Conservation (phyloP, 1,140 invertebrate species). For the Heliothis subflexa region DNA sequence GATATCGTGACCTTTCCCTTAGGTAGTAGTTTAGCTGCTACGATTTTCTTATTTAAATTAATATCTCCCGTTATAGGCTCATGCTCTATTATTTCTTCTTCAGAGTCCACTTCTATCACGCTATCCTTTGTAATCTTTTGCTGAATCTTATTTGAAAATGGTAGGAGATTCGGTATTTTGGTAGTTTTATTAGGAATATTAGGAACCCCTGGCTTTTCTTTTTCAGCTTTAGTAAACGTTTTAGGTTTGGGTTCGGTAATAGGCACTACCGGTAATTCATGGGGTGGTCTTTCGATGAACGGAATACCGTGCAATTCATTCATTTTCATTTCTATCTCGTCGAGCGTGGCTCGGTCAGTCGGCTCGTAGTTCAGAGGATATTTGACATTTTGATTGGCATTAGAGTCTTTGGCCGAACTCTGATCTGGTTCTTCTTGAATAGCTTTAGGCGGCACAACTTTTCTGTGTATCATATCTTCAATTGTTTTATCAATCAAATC, state of each 20-base stretch:
- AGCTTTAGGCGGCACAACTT: not conserved
- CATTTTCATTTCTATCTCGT: conserved; percentile 82
- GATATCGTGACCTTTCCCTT: conserved; percentile 54
- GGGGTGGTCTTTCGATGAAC: conserved; percentile 68
- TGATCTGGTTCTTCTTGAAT: conserved; percentile 51
- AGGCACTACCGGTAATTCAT: conserved; percentile 65
- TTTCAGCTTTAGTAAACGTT: conserved; percentile 50
- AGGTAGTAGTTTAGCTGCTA: conserved; percentile 50
- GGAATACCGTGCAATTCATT: conserved; percentile 80
- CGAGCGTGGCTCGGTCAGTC: conserved; percentile 56
- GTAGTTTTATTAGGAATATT: conserved; percentile 54
- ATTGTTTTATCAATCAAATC: conserved; percentile 81
- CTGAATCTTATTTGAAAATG: conserved; percentile 63
- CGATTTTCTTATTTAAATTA: conserved; percentile 59
- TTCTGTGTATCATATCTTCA: conserved; percentile 76
- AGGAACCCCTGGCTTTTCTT: conserved; percentile 39
- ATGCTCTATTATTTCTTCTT: conserved; percentile 80
- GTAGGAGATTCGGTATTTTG: conserved; percentile 64
- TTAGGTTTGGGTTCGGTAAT: conserved; percentile 55
- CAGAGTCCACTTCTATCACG: conserved; percentile 65
- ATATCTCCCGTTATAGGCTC: conserved; percentile 78
- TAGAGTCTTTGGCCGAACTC: conserved; percentile 46
- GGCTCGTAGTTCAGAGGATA: conserved; percentile 46
- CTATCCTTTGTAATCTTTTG: conserved; percentile 59
- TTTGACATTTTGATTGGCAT: conserved; percentile 49